Conservation (phyloP, 1,140 invertebrate genomes). For the Platyura marginata region DNA sequence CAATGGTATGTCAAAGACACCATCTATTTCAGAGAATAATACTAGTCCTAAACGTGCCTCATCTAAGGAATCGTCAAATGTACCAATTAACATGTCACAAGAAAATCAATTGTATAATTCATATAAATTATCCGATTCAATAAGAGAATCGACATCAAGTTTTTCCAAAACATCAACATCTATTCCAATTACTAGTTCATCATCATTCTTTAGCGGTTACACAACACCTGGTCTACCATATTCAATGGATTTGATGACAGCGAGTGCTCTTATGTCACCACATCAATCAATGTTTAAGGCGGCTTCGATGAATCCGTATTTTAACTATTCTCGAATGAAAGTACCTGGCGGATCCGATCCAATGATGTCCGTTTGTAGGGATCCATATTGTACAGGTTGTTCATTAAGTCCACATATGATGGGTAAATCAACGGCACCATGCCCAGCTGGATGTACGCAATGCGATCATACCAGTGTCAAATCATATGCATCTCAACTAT, state of each 20-base stretch:
- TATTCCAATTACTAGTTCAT: slow-evolving; percentile 38
- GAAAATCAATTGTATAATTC: slow-evolving; percentile 1
- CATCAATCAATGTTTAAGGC: slow-evolving; percentile 49
- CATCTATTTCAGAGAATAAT: slow-evolving; percentile 6
- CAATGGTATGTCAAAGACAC: neutral
- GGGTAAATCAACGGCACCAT: slow-evolving; percentile 36
- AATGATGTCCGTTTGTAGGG: slow-evolving; percentile 53
- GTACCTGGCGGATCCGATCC: slow-evolving; percentile 22
- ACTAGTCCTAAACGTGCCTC: slow-evolving; percentile 20
- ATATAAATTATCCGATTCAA: slow-evolving; percentile 10
- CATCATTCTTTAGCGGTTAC: slow-evolving; percentile 31
- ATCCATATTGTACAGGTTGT: slow-evolving; percentile 83
- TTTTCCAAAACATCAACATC: slow-evolving; percentile 7
- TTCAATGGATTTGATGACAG: slow-evolving; percentile 49
- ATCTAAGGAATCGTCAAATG: slow-evolving; percentile 18
- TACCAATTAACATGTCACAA: slow-evolving; percentile 3
- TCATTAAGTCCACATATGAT: slow-evolving; percentile 65
- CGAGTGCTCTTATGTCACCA: slow-evolving; percentile 47
- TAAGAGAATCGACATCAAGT: slow-evolving; percentile 20
- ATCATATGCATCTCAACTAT: slow-evolving; percentile 24
- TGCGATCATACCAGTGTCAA: slow-evolving; percentile 47
- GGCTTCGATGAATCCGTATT: slow-evolving; percentile 44
- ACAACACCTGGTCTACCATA: slow-evolving; percentile 34
- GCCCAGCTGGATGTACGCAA: slow-evolving; percentile 73
- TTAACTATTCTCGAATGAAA: slow-evolving; percentile 53